Base-by-base conservation (phyloP, 2,113 vertebrate species). In the Microcebus tavaratra region DNA sequence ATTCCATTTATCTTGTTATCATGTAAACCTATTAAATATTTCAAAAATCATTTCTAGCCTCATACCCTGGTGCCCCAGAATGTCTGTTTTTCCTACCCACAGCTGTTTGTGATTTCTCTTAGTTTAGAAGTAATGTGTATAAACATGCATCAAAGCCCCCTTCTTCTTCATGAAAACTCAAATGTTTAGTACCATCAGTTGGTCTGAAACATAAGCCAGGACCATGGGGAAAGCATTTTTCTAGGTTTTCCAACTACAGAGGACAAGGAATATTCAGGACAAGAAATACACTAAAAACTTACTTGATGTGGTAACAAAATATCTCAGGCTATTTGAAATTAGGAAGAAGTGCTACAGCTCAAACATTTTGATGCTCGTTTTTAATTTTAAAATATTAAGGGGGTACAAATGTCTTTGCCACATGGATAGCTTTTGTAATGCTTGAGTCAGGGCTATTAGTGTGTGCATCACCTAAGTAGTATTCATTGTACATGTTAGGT, bases 121-220 rank as follows among this genome's bases (percentile, higher is more conserved):
- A 31, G 6, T 63, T 88, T 31, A 50, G 9, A 73, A 50, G 55
- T 5, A 50, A n/a, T 34, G 17, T 3, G 0, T 45, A 21, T 1
- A 31, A 68, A 61, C 1, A 6, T 5, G 21, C 23, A 17, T 10
- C 5, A 34, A n/a, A 80, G 25, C n/a, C 11, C 34, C 34, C 45
- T 15, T 8, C 17, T 29, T 48, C 53, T 42, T 55, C 57, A 39
- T 1, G 21, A 91, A 78, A 21, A 76, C 34, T 63, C 31, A 8
- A 18, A 45, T 0, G 1, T 18, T 2, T 2, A 2, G 4, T 2
- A 18, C 31, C 8, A 8, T 14, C 50, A 48, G 50, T 14, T 14
- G 17, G 12, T 17, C 10, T 8, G 31, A 39, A 25, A 0, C 8
- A 27, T 5, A 23, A 82, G 45, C 34, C 67, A 29, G 21, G 3